Base-by-base conservation (phyloP, 2,113 vertebrate genomes). In the Anoura caudifer region DNA sequence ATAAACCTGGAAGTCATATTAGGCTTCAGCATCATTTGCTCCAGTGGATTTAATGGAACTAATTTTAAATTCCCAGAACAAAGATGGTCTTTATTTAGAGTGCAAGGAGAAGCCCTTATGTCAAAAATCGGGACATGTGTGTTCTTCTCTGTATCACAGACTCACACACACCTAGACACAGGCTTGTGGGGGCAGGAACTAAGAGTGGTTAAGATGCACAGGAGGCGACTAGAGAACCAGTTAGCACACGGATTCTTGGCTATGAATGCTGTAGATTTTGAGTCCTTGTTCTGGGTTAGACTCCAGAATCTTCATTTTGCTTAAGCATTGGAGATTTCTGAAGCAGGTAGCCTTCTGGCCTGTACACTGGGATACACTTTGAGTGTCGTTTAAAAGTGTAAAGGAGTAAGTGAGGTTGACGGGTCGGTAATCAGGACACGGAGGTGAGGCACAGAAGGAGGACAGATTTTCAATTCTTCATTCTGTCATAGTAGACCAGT, bases 1-100 rank as follows among this genome's bases (percentile, higher is more conserved):
- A 75, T 92, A 96, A 94, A 90, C 65, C 52, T 85, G 70, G n/a
- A 73, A 54, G 16, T 92, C 83, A 59, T 61, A 82, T 80, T 63
- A 93, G 69, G 36, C 88, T 67, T 95, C 36, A 79, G 28, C 36
- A 77, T 45, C 11, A 45, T 93, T 96, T 90, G 43, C 83, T 63
- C 67, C 47, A 59, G 72, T 75, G 20, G 91, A 87, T 41, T 84
- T 88, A 95, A 77, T 88, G 54, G 76, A 92, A 94, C 45, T 79
- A 33, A 95, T 72, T 97, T 93, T 24, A 90, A 84, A 73, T 76
- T 61, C 31, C 47, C 5, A 26, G 20, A 70, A 75, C 36, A 28
- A 89, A 76, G 38, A 17, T 36, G 7, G 12, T 54, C 56, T 96
- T 95, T 31, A 77, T 20, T 33, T 72, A n/a, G 73, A 86, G 19